Conservation (phyloP, 2,797 vertebrate species). For the Cebuella pygmaea region DNA sequence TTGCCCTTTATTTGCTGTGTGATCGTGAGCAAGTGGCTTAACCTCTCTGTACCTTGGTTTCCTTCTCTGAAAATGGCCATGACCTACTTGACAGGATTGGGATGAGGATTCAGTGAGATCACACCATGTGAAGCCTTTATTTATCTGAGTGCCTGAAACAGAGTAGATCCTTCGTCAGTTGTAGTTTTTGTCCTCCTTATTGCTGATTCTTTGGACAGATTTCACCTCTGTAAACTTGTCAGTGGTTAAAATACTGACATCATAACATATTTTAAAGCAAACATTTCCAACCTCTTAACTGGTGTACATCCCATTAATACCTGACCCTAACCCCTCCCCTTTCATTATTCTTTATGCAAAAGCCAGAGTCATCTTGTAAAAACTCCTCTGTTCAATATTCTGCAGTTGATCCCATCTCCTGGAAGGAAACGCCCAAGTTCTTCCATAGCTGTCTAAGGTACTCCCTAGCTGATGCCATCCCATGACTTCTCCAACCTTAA, state of each 20-base stretch:
- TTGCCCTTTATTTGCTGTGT: constrained; percentile 3
- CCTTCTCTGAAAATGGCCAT: background rate
- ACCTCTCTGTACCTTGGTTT: background rate
- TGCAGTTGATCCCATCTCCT: background rate
- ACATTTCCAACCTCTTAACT: constrained; percentile 56
- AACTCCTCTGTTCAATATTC: background rate
- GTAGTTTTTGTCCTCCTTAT: background rate
- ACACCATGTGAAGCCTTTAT: background rate
- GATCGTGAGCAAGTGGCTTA: background rate
- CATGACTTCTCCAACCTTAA: background rate
- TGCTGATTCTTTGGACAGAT: background rate
- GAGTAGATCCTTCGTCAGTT: background rate
- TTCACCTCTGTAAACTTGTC: constrained; percentile 34
- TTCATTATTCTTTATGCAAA: background rate
- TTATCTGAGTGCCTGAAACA: background rate
- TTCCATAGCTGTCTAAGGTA: background rate
- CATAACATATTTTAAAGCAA: constrained; percentile 72
- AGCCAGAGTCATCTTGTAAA: background rate
- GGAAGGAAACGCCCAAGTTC: background rate
- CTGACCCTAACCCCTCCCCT: background rate
- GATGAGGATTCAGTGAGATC: background rate
- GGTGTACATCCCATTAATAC: background rate
- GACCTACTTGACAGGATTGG: background rate
- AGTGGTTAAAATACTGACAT: constrained; percentile 69
- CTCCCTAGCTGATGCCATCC: fast-evolving